These are phyloP conservation scores for Loris lydekkerianus DNA, from an alignment of 2,797 vertebrate genomes.

Conservation along the genomic window DNA sequence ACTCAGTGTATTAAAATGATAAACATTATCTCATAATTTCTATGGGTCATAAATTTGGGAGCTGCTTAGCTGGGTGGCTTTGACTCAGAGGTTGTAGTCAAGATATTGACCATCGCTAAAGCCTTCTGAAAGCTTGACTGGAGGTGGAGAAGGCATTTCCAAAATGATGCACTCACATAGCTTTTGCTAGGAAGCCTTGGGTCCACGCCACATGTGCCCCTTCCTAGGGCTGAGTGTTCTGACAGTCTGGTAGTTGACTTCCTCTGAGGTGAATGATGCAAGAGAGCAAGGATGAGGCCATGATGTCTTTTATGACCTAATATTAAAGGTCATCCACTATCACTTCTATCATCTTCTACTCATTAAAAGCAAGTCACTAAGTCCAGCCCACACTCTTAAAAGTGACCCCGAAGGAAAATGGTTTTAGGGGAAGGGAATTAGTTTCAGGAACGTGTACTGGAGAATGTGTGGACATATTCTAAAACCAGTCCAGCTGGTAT, in stretches of 20 bases:
- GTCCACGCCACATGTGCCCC: neutral
- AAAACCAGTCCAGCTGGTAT: conserved; percentile 25
- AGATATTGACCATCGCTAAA: neutral
- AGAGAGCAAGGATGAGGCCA: neutral
- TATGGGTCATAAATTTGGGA: neutral
- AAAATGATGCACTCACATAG: neutral
- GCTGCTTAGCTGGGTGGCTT: neutral
- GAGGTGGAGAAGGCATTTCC: neutral
- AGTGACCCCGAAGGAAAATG: too few species aligned
- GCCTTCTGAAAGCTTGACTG: neutral
- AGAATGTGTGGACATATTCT: neutral
- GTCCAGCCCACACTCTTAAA: neutral
- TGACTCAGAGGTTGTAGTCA: neutral
- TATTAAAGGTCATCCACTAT: neutral
- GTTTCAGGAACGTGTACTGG: neutral
- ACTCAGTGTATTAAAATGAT: neutral
- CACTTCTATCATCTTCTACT: neutral
- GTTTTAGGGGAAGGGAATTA: neutral
- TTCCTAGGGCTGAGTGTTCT: neutral
- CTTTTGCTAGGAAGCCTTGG: neutral
- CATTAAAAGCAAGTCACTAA: conserved; percentile 24
- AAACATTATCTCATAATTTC: neutral
- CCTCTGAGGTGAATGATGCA: neutral
- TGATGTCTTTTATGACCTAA: neutral
- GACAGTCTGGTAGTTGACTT: neutral